phyloP scores from a whole-genome alignment of 2,113 vertebrate species.

The Tiliqua scincoides region DNA sequence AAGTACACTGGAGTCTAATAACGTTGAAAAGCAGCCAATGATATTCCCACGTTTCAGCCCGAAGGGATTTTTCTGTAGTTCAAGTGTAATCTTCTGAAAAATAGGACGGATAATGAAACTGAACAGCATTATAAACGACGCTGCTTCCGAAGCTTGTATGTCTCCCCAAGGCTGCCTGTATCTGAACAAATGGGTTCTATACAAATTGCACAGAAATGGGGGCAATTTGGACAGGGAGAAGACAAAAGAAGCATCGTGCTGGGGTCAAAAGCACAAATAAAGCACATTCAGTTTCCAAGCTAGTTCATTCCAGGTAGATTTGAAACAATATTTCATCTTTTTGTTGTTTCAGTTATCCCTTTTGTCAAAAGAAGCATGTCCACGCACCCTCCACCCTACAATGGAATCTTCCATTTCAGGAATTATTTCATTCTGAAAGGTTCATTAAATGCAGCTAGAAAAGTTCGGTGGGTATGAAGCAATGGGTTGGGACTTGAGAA shows the following conservation, averaged over 20 bases:
- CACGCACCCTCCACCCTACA: background rate
- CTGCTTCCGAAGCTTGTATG: background rate
- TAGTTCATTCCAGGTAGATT: background rate
- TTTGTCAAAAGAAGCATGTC: background rate
- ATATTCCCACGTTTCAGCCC: background rate
- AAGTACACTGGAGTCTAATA: background rate
- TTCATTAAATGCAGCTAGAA: background rate
- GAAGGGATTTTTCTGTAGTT: constrained; percentile 14
- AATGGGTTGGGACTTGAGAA: background rate
- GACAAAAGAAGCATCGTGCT: background rate
- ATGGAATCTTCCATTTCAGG: background rate
- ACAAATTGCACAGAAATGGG: background rate
- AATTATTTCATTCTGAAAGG: background rate
- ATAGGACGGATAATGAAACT: constrained; percentile 19
- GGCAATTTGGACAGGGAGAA: background rate
- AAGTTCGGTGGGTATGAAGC: background rate
- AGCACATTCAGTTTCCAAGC: background rate
- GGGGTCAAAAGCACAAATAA: background rate
- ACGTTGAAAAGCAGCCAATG: constrained; percentile 12
- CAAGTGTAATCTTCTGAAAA: constrained; percentile 37
- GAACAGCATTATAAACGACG: background rate
- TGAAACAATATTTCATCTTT: background rate
- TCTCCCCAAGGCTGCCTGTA: background rate
- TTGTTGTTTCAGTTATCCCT: background rate
- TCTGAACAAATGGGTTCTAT: background rate